phyloP scores from a whole-genome alignment of 2,113 vertebrate species.

The Myocastor coypus region DNA sequence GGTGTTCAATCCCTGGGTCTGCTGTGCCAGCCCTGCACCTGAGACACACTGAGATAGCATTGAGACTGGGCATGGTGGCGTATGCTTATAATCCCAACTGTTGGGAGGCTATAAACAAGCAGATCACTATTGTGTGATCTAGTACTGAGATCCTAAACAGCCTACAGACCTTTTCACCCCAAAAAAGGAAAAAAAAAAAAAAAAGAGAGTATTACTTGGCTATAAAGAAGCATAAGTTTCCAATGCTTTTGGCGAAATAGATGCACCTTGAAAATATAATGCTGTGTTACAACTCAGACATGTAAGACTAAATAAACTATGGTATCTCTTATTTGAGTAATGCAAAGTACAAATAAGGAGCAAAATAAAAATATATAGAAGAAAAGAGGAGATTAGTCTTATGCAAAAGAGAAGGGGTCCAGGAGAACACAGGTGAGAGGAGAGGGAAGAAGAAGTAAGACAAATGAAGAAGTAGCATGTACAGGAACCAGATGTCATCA shows the following conservation, averaged over 20 bases:
- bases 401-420: not conserved
- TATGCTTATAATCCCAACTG: too few relatives aligned
- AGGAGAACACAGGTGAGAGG: not conserved
- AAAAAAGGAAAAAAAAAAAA: not conserved
- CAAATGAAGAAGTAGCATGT: not conserved
- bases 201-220: not conserved
- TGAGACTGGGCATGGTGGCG: too few relatives aligned
- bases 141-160: too few relatives aligned
- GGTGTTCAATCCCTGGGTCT: too few relatives aligned
- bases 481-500: too few relatives aligned
- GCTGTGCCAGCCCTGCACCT: too few relatives aligned
- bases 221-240: not conserved
- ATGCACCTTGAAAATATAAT: not conserved
- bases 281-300: not conserved
- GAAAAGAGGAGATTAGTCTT: not conserved
- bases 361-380: not conserved
- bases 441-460: not conserved
- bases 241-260: not conserved
- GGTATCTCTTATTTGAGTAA: not conserved
- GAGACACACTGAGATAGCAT: too few relatives aligned
- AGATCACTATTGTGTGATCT: too few relatives aligned
- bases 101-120: too few relatives aligned
- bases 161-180: too few relatives aligned
- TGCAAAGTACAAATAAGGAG: not conserved
- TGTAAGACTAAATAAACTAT: not conserved